Evolutionary conservation across 2,113 vertebrate genomes (phyloP).

Genomic region (Solea solea): DNA sequence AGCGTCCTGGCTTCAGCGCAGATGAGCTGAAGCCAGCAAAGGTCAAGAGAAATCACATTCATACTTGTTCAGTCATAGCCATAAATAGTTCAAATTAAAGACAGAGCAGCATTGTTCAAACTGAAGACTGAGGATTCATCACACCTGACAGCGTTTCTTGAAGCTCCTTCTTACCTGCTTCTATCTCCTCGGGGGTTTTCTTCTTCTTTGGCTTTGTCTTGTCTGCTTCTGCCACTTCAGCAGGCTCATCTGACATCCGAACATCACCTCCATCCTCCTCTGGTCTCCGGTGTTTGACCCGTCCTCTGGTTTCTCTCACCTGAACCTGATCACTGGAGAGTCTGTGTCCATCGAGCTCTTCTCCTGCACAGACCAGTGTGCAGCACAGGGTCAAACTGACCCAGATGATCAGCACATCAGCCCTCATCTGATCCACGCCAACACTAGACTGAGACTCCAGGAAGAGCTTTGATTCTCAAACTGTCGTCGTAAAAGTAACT

Average conservation of each 20-base stretch:
- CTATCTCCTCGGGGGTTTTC: constrained; percentile 79
- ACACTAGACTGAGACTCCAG: not conserved
- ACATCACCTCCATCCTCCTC: constrained; percentile 16
- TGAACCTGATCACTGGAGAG: constrained; percentile 21
- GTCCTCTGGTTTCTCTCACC: constrained; percentile 28
- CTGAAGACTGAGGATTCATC: not conserved
- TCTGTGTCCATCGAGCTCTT: constrained; percentile 8
- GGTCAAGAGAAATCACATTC: not conserved
- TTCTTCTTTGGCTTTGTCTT: constrained; percentile 75
- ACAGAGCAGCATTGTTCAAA: not conserved
- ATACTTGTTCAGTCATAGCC: not conserved
- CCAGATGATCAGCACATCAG: constrained; percentile 54
- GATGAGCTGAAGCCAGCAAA: not conserved
- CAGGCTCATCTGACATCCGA: constrained; percentile 64
- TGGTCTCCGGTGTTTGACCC: constrained; percentile 8
- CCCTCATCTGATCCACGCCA: constrained; percentile 55
- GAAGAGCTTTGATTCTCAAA: constrained; percentile 2
- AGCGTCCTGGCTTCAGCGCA: constrained; percentile 20
- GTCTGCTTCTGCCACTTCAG: constrained; percentile 27
- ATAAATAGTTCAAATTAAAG: not conserved
- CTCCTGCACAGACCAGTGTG: constrained; percentile 35
- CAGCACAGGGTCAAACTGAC: constrained; percentile 46
- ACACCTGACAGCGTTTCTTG: not conserved
- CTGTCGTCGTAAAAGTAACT: constrained; percentile 16
- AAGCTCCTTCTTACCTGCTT: constrained; percentile 74